These are phyloP conservation scores for Beaufortia kweichowensis DNA, from an alignment of 2,113 vertebrate genomes.

Conservation along the genomic window DNA sequence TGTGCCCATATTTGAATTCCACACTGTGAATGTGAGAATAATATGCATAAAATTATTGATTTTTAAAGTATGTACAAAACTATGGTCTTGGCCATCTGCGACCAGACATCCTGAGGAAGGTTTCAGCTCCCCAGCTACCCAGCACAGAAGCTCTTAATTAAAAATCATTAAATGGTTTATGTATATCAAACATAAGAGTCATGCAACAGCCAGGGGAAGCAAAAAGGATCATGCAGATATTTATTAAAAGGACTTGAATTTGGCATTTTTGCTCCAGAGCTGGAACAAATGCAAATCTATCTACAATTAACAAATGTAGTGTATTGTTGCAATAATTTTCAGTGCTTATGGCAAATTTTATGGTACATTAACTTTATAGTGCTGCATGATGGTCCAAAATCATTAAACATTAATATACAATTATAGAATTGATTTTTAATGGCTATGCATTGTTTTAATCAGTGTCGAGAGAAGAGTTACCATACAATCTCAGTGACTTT, in stretches of 20 bases:
- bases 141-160: too few species aligned
- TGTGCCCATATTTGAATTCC: too few species aligned
- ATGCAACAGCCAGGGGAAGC: not conserved
- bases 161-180: not conserved
- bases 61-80: too few species aligned
- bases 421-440: constrained; percentile 61
- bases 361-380: constrained; percentile 50
- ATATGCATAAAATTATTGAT: too few species aligned
- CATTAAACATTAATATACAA: constrained; percentile 55
- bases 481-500: constrained; percentile 49
- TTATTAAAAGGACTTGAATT: not conserved
- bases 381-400: constrained; percentile 53
- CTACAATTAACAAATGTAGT: constrained; percentile 10
- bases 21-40: too few species aligned
- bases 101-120: too few species aligned
- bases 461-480: constrained; percentile 38
- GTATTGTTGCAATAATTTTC: constrained; percentile 43
- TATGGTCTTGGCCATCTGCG: too few species aligned
- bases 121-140: too few species aligned
- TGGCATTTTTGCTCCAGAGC: constrained; percentile 28
- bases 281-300: constrained; percentile 21
- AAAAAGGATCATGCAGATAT: not conserved
- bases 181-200: not conserved
- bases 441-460: constrained; percentile 60
- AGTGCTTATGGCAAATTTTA: constrained; percentile 35